A percentile compares a stretch with the other conserved stretches of the same genome.
phyloP scores from a whole-genome alignment of 92 coral and sea anemone genomes.

The Phymanthus crucifer region DNA sequence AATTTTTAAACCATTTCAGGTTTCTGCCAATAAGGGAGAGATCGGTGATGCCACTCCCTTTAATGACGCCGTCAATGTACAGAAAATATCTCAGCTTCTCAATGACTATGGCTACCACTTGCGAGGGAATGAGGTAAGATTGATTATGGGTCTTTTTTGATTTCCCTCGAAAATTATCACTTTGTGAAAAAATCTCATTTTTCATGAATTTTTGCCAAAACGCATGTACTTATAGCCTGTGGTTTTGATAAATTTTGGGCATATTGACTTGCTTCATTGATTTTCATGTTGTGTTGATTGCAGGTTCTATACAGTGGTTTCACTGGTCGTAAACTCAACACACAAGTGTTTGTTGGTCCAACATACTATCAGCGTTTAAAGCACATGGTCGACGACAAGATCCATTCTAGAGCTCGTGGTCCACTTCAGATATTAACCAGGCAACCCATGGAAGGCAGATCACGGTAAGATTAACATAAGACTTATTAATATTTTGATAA shows the following conservation, averaged over 20 bases:
- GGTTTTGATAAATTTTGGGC: neutral
- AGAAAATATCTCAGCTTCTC: conserved; percentile 93
- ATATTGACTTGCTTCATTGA: no score
- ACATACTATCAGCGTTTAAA: conserved; percentile 96
- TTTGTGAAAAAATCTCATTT: no score
- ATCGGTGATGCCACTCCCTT: conserved; percentile 99
- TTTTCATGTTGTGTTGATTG: no score
- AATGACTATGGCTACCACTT: conserved; percentile 96
- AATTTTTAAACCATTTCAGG: conserved; percentile 41
- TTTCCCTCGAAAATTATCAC: no score
- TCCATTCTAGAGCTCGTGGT: conserved; percentile 97
- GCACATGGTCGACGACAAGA: conserved; percentile 99
- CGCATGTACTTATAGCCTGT: no score
- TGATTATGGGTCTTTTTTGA: no score
- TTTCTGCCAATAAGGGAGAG: conserved; percentile 98
- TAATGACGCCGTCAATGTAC: conserved; percentile 96
- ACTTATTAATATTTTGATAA: neutral
- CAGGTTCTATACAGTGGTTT: conserved; percentile 97
- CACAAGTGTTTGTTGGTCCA: conserved; percentile 97
- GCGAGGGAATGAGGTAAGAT: conserved; percentile 98
- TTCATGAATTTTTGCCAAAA: no score
- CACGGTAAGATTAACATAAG: conserved; percentile 65
- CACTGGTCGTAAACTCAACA: conserved; percentile 97
- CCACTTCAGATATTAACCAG: conserved; percentile 94
- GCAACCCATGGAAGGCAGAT: conserved; percentile 99